These are phyloP conservation scores for Pogona vitticeps DNA, from an alignment of 2,113 vertebrate species.

Conservation along the genomic window DNA sequence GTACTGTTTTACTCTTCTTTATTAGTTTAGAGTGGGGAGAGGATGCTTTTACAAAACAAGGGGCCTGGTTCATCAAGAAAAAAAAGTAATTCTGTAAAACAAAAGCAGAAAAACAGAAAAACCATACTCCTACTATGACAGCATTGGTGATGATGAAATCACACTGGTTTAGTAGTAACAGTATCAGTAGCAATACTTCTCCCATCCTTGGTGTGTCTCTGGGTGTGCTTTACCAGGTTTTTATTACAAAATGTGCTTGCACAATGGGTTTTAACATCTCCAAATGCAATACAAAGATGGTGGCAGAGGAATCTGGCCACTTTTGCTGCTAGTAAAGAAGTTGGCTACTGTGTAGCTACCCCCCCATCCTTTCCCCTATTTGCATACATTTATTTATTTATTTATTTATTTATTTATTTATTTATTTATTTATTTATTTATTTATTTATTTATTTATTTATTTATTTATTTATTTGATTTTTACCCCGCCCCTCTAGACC, in stretches of 20 bases:
- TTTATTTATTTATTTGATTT: no score
- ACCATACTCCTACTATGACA: slow-evolving; percentile 15
- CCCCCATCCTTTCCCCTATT: slow-evolving; percentile 46
- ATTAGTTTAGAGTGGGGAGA: slow-evolving; percentile 57
- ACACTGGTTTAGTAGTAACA: slow-evolving; percentile 60
- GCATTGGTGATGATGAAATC: slow-evolving; percentile 48
- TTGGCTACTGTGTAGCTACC: slow-evolving; percentile 30
- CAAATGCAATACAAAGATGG: slow-evolving; percentile 60
- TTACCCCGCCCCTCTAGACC: no score
- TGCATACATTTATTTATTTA: no score
- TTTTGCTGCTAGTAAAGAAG: slow-evolving; percentile 4
- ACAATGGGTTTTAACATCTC: slow-evolving; percentile 35
- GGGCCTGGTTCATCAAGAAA: slow-evolving; percentile 69
- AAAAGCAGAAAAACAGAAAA: slow-evolving; percentile 9
- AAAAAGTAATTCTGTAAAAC: slow-evolving; percentile 74
- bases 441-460: no score
- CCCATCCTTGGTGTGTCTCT: slow-evolving; percentile 16
- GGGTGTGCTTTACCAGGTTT: slow-evolving; percentile 51
- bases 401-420: no score
- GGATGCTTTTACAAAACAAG: slow-evolving; percentile 74
- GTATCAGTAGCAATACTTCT: slow-evolving; percentile 35
- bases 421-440: no score
- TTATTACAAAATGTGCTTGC: slow-evolving; percentile 61
- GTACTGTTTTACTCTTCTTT: slow-evolving; percentile 77
- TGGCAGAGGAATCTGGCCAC: slow-evolving; percentile 37